Evolutionary conservation across 2,113 vertebrate species (phyloP), one percentile per base, ranked within the genome.

Genomic region (Microtus montanus): DNA sequence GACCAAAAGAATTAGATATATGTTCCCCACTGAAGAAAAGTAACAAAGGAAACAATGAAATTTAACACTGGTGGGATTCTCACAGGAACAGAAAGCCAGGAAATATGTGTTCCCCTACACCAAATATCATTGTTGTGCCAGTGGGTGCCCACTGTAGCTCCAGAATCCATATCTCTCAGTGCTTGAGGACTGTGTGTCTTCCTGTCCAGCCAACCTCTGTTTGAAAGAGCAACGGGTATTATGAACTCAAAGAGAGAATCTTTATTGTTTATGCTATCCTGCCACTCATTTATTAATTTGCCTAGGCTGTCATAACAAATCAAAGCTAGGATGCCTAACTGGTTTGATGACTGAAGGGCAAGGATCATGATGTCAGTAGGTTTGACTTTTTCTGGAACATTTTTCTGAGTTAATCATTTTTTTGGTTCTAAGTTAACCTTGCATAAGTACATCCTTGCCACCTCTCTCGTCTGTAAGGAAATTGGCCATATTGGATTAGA

Each of bases 221-320:
- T 49, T 70, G 41, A 8, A 91, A 86, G 26, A 73, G n/a, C 47
- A 93, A 26, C 1, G 35, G 10, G 28, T 20, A 66, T 90, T 88
- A 91, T 49, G 79, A 94, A 92, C 3, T 79, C 35, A 74, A 96
- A 30, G 83, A 71, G n/a, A 93, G 47, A 47, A 13, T 49, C 33
- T 58, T 22, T 80, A 52, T n/a, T 41, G 47, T 73, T 66, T 44
- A 58, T 9, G 24, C 38, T 58, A 11, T 54, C 6, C 20, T n/a
- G 80, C 80, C n/a, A 30, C 19, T 77, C n/a, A 17, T 70, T 12
- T 49, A 58, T n/a, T 63, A 63, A 8, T 84, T 64, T 80, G 64
- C 38, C 63, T 61, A 13, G 70, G 80, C 26, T 71, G 4, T 26
- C 49, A 41, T 64, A 38, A 89, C 22, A 79, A 78, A 11, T 12